phyloP scores from a whole-genome alignment of 2,797 vertebrate species.

The Microctenopoma stevenorrisi region DNA sequence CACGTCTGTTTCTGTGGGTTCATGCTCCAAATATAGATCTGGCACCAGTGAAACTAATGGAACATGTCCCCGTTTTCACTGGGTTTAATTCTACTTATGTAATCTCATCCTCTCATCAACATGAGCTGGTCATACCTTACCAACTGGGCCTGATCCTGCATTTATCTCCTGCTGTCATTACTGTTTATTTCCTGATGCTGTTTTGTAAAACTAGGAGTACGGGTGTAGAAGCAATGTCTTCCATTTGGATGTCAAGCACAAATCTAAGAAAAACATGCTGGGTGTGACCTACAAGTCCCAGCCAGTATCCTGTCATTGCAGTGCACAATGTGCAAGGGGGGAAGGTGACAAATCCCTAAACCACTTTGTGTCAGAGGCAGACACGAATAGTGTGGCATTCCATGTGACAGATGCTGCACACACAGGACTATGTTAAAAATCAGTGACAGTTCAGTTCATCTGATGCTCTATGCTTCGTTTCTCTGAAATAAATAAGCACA shows the following conservation, averaged over 20 bases:
- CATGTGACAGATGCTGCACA: conserved; percentile 67
- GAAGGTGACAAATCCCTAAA: conserved; percentile 78
- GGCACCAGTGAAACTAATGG: conserved; percentile 77
- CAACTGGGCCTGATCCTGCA: conserved; percentile 63
- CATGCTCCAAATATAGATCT: conserved; percentile 83
- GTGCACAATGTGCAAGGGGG: conserved; percentile 66
- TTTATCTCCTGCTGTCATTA: conserved; percentile 43
- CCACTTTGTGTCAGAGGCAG: conserved; percentile 70
- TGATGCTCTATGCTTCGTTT: conserved; percentile 37
- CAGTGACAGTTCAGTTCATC: conserved; percentile 53
- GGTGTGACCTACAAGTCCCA: conserved; percentile 77
- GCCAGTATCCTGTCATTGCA: conserved; percentile 81
- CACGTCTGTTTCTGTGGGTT: conserved; percentile 80
- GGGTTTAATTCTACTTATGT: conserved; percentile 81
- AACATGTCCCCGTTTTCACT: conserved; percentile 74
- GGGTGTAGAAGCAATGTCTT: conserved; percentile 46
- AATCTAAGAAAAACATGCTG: conserved; percentile 73
- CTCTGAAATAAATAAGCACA: conserved; percentile 9
- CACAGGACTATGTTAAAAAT: conserved; percentile 43
- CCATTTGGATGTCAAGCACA: conserved; percentile 56
- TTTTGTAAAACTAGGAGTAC: conserved; percentile 24
- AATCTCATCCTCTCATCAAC: conserved; percentile 69
- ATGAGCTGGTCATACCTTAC: conserved; percentile 64
- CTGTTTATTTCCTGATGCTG: conserved; percentile 25
- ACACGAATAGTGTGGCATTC: conserved; percentile 59